phyloP scores from a whole-genome alignment of 2,797 vertebrate genomes.

The Alfaro cultratus region DNA sequence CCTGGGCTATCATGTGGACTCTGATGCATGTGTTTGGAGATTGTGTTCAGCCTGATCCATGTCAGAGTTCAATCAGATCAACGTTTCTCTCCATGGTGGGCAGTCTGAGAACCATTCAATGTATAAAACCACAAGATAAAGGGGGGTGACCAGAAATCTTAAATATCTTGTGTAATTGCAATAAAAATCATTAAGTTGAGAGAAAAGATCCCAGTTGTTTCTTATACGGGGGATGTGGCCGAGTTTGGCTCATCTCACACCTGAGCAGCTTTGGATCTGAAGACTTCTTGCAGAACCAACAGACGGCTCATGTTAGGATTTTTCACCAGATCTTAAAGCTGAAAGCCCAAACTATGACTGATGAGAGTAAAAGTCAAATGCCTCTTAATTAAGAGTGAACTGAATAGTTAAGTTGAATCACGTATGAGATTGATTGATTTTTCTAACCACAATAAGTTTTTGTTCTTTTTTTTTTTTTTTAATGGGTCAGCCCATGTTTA shows the following conservation, averaged over 20 bases:
- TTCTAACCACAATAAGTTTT: conserved; percentile 1
- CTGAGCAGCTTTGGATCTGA: conserved; percentile 4
- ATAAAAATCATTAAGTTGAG: neutral
- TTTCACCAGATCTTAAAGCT: conserved; percentile 28
- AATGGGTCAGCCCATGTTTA: conserved; percentile 33
- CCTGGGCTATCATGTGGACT: conserved; percentile 53
- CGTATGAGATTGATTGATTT: conserved; percentile 21
- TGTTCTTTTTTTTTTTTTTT: conserved; percentile 30
- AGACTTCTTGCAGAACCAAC: conserved; percentile 36
- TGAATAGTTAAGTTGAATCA: conserved; percentile 32
- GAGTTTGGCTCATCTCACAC: conserved; percentile 15
- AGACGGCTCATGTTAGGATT: conserved; percentile 27
- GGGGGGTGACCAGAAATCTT: conserved; percentile 13
- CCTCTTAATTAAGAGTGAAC: conserved; percentile 43
- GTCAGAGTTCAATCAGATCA: conserved; percentile 58
- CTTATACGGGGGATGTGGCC: neutral
- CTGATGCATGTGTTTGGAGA: conserved; percentile 51
- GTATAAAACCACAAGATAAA: conserved; percentile 14
- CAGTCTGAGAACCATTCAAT: conserved; percentile 14
- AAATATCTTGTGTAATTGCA: conserved; percentile 15
- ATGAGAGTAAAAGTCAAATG: conserved; percentile 6
- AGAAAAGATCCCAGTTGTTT: neutral
- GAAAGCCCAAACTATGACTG: conserved; percentile 27
- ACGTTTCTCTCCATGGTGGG: conserved; percentile 29
- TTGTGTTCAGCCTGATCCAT: conserved; percentile 42